These are phyloP conservation scores for Hypercompe scribonia DNA, from an alignment of 2,888 invertebrate genomes.

Conservation along the genomic window DNA sequence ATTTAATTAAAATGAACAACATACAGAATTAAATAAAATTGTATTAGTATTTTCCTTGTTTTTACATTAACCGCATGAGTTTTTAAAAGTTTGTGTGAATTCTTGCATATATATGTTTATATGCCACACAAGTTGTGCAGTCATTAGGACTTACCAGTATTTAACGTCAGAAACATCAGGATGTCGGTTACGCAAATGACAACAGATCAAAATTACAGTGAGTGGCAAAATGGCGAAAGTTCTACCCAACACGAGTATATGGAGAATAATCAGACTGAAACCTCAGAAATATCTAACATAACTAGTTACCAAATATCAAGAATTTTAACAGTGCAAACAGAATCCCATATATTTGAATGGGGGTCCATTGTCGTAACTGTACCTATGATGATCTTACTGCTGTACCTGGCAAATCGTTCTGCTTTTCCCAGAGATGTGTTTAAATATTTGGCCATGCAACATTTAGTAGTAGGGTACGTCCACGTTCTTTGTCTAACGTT, in stretches of 20 bases:
- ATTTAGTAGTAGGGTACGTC: constrained; percentile 30
- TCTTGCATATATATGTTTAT: background rate
- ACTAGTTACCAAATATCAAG: background rate
- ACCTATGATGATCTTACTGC: constrained; percentile 11
- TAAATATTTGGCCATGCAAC: constrained; percentile 38
- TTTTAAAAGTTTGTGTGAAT: background rate
- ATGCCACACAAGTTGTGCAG: background rate
- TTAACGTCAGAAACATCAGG: background rate
- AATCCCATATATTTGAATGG: constrained; percentile 16
- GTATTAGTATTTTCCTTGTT: constrained; percentile 12
- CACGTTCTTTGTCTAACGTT: constrained; percentile 32
- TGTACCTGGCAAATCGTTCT: constrained; percentile 26
- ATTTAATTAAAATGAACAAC: constrained; percentile 9
- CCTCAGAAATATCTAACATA: background rate
- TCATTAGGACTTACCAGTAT: background rate
- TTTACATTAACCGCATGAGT: constrained; percentile 3
- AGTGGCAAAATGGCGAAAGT: background rate
- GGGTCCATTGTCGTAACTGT: constrained; percentile 10
- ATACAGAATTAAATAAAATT: background rate
- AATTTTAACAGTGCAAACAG: background rate
- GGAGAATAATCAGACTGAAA: background rate
- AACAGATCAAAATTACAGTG: background rate
- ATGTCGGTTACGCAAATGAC: background rate
- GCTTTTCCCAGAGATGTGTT: constrained; percentile 32
- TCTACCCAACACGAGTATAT: background rate